phyloP scores from a whole-genome alignment of 2,113 vertebrate species.

The Irena cyanogastra region DNA sequence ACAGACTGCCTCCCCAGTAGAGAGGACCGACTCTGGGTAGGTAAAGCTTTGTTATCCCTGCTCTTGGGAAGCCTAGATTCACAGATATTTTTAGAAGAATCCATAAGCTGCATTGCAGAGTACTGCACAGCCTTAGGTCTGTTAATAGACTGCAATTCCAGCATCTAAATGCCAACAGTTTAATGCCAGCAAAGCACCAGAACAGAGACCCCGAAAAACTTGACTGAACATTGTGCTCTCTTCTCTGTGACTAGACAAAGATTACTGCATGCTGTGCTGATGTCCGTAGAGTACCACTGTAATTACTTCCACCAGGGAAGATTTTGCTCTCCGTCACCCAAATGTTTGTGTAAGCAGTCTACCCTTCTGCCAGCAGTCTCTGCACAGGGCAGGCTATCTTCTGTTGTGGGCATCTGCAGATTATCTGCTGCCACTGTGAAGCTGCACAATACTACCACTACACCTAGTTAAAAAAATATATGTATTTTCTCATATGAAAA shows the following conservation, averaged over 20 bases:
- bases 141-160: neutral
- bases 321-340: neutral
- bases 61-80: neutral
- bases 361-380: neutral
- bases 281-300: neutral
- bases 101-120: neutral
- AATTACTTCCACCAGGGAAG: neutral
- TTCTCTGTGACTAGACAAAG: neutral
- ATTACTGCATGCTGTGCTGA: neutral
- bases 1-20: neutral
- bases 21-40: neutral
- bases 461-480: accelerated
- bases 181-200: neutral
- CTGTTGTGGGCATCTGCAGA: neutral
- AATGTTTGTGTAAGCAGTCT: neutral
- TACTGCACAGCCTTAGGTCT: neutral
- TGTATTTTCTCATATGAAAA: neutral
- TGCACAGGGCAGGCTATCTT: neutral
- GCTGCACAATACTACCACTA: neutral
- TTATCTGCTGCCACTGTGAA: neutral
- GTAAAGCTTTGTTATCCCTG: neutral
- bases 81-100: neutral
- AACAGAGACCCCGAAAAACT: neutral
- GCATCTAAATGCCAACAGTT: neutral
- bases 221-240: neutral